phyloP scores from a whole-genome alignment of 2,113 vertebrate genomes.

The Nycticorax nycticorax region DNA sequence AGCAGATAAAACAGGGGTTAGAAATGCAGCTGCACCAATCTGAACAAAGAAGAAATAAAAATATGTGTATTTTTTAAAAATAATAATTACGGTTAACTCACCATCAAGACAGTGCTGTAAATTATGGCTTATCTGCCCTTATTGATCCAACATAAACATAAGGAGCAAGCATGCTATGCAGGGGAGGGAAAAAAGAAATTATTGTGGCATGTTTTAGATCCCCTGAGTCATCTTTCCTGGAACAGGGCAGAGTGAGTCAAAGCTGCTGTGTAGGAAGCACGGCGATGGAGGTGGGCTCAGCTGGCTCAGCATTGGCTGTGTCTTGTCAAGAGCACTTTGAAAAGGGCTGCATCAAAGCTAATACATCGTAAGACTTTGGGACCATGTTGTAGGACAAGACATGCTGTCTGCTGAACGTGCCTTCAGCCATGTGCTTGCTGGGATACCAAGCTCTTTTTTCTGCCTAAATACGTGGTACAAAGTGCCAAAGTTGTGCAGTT shows the following conservation, averaged over 20 bases:
- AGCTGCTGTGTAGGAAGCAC: conserved; percentile 25
- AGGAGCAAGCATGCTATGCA: neutral
- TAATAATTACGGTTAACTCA: conserved; percentile 35
- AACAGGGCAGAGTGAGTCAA: neutral
- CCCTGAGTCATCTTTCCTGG: conserved; percentile 30
- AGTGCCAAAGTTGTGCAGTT: neutral
- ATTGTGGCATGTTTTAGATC: neutral
- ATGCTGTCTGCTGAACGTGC: neutral
- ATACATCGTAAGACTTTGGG: accelerated
- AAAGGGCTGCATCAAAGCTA: neutral
- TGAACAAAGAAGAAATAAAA: conserved; percentile 33
- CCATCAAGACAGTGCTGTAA: conserved; percentile 5
- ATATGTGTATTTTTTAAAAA: neutral
- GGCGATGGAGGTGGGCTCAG: neutral
- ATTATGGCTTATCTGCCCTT: conserved; percentile 16
- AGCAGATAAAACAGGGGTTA: neutral
- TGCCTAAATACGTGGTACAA: neutral
- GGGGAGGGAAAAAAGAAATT: neutral
- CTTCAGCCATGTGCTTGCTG: neutral
- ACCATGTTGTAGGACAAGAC: neutral
- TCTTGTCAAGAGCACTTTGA: neutral
- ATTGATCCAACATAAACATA: conserved; percentile 50
- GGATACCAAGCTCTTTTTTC: neutral
- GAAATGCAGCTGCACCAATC: conserved; percentile 32
- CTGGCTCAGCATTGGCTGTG: neutral